Evolutionary conservation across 2,888 invertebrate species (phyloP), one percentile per base, ranked within the genome.

Genomic region (Zaprionus lineosus): DNA sequence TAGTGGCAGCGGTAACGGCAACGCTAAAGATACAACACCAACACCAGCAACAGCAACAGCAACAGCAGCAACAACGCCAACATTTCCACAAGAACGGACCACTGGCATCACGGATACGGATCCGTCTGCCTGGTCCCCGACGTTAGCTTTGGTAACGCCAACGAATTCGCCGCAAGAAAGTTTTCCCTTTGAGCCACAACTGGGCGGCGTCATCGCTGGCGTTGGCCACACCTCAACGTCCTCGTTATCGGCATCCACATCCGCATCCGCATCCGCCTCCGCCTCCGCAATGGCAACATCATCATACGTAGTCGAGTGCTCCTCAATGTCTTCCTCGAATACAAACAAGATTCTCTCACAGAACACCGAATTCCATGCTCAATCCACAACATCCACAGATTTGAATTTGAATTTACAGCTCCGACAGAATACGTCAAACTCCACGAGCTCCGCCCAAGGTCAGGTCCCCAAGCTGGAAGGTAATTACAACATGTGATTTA

Each of bases 351-450:
- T 70, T 33, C 74, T 73, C 40, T 70, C 73, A 51, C 70, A 69
- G 55, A 69, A 63, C 28, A 67, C 66, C 61, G 74, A 70, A 64
- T 81, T 83, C 53, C 86, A 75, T 70, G 81, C 75, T 36, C 83
- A 73, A 56, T 82, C 84, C 60, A 77, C 68, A 69, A 70, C 68
- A 73, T 64, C 79, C 69, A 82, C 85, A 76, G 86, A 81, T 84
- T 81, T 81, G 82, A 81, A 81, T 81, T 86, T 81, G 71, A 81
- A 86, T 86, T 86, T 81, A 82, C 81, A 81, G 82, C 71, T 78
- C 59, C 61, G 85, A 8, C 84, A 72, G 65, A 86, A 74, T 52
- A 73, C 83, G 37, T 71, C 64, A 33, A 76, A 53, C 41, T 26
- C 74, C 11, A 51, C 66, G 12, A 48, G 60, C 26, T 58, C 44